Evolutionary conservation across 2,797 vertebrate species (phyloP), one percentile per base, ranked within the genome.

Genomic region (Micrastur ruficollis): DNA sequence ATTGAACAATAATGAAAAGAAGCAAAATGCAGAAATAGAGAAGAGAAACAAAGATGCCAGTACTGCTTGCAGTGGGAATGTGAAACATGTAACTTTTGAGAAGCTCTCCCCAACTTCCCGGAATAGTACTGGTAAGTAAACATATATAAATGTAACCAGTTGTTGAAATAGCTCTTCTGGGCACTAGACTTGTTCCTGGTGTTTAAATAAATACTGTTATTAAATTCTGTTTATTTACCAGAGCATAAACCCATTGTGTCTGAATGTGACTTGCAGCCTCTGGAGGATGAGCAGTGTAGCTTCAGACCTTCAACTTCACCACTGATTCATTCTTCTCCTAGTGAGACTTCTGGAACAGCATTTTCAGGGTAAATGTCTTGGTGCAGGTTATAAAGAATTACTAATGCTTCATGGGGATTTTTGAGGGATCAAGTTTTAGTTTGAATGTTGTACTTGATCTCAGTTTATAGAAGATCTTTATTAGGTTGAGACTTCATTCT

Each of bases 261-360:
- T 67, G 97, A 98, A 50, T 92, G 34, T 52, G 71, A 82, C 89
- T 89, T 92, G 32, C 27, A 90, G 36, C 61, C 90, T 94, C 90
- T 59, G 40, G 99, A 99, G 71, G 98, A 98, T 63, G 98, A 98
- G 3, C 98, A 98, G 26, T 98, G 90, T 50, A 98, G 97, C 96
- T 99, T 99, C 97, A 98, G 99, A 96, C 99, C 99, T 18, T 99
- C 99, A 76, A 99, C 99, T 40, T 99, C 98, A 79, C 99, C 99
- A 17, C 98, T 99, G 42, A 99, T 98, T 74, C 99, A 99, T 96
- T 99, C 99, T 56, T 99, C 99, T 93, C 99, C 99, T 59, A 99
- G 99, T 97, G 99, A 99, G 70, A 96, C 97, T 56, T 99, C 99
- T 42, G 95, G 98, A 97, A 97, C 98, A 79, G 97, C 94, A 16